Base-by-base conservation (phyloP, 2,797 vertebrate species). In the Varecia variegata region DNA sequence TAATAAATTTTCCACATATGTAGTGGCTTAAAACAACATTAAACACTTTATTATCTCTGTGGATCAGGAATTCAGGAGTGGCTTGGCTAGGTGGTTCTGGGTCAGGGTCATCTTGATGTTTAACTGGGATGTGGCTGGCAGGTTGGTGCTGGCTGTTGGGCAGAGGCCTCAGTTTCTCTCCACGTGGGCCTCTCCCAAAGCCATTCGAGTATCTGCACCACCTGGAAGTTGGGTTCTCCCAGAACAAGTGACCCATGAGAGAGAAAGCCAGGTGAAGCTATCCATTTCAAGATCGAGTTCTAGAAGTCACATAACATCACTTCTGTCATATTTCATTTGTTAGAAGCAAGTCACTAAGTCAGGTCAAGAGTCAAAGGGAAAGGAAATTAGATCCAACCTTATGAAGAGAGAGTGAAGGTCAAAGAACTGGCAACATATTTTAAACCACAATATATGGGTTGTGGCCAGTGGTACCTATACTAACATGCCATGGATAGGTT, bases 371-470 rank as follows among this genome's bases (percentile, higher is more conserved):
- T 79, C 35, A 86, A 92, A 79, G 35, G 25, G 45, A 85, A 18
- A 58, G 23, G 10, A 52, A 77, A 88, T 85, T 84, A 60, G 38
- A 85, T 68, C 38, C 45, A 15, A 81, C 20, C 13, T 82, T 83
- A 79, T 43, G 38, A 88, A 92, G 20, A 4, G 14, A 95, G 14
- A n/a, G 12, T 68, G 0, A 73, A 27, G 56, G 14, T 65, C 54
- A 96, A 86, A 56, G 20, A 74, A 82, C 79, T 93, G 40, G 32
- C 27, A 82, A 50, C 20, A 9, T 83, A 83, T 82, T 90, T 88
- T 67, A 95, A 88, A 74, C 10, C 11, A 86, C 35, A 7, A 45
- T 18, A 30, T 58, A 18, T 40, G n/a, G 0, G 32, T 68, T 43
- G 18, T 91, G 45, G 35, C 9, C 43, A 89, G 40, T 58, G 11